Evolutionary conservation across 2,113 vertebrate species (phyloP).

Genomic region (Scortum barcoo): DNA sequence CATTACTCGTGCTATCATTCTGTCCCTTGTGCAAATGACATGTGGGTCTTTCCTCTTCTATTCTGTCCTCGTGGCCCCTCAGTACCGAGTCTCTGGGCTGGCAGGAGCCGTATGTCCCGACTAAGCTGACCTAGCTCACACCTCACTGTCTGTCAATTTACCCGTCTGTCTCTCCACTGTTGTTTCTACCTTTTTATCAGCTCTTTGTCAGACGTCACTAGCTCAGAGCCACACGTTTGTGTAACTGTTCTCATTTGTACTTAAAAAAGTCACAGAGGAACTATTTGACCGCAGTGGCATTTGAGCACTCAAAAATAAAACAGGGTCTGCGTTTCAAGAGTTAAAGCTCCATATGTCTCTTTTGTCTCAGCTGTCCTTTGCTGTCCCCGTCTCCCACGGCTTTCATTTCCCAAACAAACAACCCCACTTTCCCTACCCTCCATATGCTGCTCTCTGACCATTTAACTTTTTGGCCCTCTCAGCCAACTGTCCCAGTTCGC

Average conservation of each 20-base stretch:
- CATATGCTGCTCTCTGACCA: constrained; percentile 58
- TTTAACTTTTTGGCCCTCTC: constrained; percentile 23
- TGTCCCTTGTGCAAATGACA: constrained; percentile 73
- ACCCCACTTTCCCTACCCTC: constrained; percentile 45
- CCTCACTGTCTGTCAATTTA: constrained; percentile 41
- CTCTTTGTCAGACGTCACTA: background rate
- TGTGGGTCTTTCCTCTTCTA: constrained; percentile 58
- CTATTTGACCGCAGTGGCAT: background rate
- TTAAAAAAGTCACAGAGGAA: background rate
- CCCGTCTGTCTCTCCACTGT: constrained; percentile 13
- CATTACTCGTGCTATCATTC: constrained; percentile 38
- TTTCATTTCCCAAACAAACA: constrained; percentile 52
- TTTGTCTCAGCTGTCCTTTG: constrained; percentile 73
- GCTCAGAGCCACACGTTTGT: background rate
- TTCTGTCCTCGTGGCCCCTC: constrained; percentile 67
- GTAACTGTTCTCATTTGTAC: background rate
- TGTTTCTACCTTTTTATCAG: background rate
- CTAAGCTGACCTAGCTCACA: constrained; percentile 53
- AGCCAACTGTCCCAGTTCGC: constrained; percentile 4
- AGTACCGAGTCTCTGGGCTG: constrained; percentile 56
- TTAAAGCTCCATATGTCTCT: constrained; percentile 55
- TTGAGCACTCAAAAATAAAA: constrained; percentile 12
- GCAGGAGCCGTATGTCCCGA: constrained; percentile 67
- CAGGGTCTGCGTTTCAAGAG: constrained; percentile 6
- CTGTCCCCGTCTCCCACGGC: constrained; percentile 36